Conservation (phyloP, 2,113 vertebrate species). For the Neoarius graeffei region DNA sequence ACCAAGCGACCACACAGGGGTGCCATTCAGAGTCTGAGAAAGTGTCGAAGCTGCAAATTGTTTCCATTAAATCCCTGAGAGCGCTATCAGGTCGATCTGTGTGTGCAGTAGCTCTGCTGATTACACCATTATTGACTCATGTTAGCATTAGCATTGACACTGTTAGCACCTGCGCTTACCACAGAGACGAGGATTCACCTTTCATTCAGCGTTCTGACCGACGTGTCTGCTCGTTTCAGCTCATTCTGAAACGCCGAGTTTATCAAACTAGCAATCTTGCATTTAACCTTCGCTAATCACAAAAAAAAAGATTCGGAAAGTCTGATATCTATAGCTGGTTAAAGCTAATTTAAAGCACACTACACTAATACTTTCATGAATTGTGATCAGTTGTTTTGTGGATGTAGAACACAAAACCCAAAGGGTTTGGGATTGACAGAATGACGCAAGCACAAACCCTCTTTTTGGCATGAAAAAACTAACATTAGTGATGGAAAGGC, state of each 20-base stretch:
- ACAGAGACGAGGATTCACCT: neutral
- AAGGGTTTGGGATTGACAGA: too few species aligned
- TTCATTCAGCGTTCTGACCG: neutral
- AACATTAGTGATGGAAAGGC: too few species aligned
- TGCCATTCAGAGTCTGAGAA: conserved; percentile 26
- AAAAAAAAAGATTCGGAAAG: neutral
- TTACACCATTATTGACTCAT: conserved; percentile 16
- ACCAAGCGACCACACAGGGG: conserved; percentile 26
- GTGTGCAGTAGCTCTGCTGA: conserved; percentile 39
- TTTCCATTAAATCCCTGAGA: conserved; percentile 2
- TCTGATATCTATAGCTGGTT: neutral
- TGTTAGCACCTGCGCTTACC: neutral
- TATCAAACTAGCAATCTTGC: neutral
- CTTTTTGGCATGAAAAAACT: too few species aligned
- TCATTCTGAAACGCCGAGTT: neutral
- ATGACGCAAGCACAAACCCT: too few species aligned
- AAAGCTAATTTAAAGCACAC: neutral
- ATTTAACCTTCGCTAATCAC: neutral
- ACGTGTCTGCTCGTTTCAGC: neutral
- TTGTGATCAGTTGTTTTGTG: neutral
- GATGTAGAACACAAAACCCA: too few species aligned
- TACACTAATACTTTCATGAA: neutral
- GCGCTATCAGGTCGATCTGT: neutral
- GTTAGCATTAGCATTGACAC: conserved; percentile 6
- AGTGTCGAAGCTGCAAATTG: conserved; percentile 34